Evolutionary conservation across 2,113 vertebrate species (phyloP).

Genomic region (Noturus placidus): DNA sequence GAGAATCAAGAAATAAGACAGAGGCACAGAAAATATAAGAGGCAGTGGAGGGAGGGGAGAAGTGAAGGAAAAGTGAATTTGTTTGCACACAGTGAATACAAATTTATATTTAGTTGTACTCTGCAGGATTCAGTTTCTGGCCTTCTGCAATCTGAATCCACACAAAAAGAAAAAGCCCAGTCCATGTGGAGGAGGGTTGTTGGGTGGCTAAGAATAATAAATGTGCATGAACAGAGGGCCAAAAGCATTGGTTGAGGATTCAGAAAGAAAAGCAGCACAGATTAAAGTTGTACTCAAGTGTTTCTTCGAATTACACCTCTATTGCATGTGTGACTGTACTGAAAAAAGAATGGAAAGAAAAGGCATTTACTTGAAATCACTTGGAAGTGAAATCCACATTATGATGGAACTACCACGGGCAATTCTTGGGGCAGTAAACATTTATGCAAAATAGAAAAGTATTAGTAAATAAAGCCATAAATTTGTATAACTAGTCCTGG

Average conservation of each 20-base stretch:
- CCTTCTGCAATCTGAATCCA: conserved; percentile 41
- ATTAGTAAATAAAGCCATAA: background rate
- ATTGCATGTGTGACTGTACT: background rate
- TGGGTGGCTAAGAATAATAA: background rate
- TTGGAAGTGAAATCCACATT: background rate
- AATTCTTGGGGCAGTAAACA: background rate
- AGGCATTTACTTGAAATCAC: background rate
- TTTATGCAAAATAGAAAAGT: background rate
- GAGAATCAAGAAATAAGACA: conserved; percentile 20
- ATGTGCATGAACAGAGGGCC: background rate
- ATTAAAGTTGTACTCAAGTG: conserved; percentile 9
- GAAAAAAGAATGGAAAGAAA: background rate
- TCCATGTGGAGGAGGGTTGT: background rate
- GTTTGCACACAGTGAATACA: conserved; percentile 45
- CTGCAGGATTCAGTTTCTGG: conserved; percentile 39
- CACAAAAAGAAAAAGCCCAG: background rate
- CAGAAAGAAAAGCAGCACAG: conserved; percentile 7
- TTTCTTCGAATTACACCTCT: background rate
- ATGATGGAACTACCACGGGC: background rate
- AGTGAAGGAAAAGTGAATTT: conserved; percentile 8
- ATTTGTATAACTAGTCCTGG: background rate
- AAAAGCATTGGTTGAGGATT: conserved; percentile 9
- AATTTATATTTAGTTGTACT: conserved; percentile 54
- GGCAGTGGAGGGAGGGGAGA: conserved; percentile 9
- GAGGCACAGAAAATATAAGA: conserved; percentile 25